A percentile compares a stretch with the other conserved stretches of the same genome.
Conservation (phyloP, 2,113 vertebrate species). For the Asarcornis scutulata region DNA sequence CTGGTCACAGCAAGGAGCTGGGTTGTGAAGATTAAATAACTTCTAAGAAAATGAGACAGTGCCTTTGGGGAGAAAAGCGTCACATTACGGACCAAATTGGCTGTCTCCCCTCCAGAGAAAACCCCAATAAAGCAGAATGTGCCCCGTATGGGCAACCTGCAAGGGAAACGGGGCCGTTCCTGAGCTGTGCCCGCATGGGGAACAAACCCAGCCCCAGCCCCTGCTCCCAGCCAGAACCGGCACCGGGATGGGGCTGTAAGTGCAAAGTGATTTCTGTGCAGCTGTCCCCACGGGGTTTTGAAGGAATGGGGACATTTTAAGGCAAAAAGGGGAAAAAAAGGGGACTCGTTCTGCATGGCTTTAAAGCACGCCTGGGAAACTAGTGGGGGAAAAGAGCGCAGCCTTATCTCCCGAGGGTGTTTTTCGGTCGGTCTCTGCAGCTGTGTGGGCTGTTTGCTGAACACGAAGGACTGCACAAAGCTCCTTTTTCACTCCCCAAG, state of each 20-base stretch:
- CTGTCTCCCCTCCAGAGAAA: not conserved
- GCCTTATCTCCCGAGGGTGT: constrained; percentile 35
- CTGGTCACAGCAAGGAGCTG: not conserved
- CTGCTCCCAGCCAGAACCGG: not conserved
- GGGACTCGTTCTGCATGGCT: accelerated
- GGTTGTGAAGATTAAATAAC: not conserved
- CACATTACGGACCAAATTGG: not conserved
- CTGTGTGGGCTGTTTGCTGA: not conserved
- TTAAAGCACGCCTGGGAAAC: not conserved
- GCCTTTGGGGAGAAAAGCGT: not conserved
- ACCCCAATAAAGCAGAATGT: not conserved
- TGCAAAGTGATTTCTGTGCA: not conserved
- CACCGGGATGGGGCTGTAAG: not conserved
- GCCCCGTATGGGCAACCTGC: no score
- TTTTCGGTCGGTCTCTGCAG: not conserved
- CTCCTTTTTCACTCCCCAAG: constrained; percentile 31
- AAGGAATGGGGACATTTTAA: not conserved
- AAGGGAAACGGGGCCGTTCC: accelerated
- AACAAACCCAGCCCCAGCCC: accelerated
- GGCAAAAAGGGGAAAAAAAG: not conserved
- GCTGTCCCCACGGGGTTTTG: not conserved
- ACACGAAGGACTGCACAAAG: not conserved
- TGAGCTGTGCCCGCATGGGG: not conserved
- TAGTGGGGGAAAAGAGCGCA: not conserved
- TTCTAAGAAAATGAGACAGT: not conserved